These are phyloP conservation scores for Anas bahamensis DNA, from an alignment of 2,797 vertebrate species.

Conservation along the genomic window DNA sequence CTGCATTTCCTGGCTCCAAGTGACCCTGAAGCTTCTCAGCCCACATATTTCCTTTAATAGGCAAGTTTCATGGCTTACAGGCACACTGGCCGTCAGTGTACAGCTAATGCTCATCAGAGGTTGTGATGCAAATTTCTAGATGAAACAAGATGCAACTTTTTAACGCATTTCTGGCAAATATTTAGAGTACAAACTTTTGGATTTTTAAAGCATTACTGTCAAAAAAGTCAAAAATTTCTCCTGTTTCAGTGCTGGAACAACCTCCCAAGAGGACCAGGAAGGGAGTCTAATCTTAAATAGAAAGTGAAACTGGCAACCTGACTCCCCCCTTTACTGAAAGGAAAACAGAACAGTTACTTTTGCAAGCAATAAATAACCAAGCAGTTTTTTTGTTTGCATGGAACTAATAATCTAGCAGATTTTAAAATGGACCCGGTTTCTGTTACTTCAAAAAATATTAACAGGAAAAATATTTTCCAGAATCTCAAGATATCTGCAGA, in stretches of 20 bases:
- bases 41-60: neutral
- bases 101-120: slow-evolving; percentile 9
- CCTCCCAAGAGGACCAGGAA: neutral
- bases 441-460: neutral
- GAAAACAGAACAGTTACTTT: neutral
- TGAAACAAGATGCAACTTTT: neutral
- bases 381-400: neutral
- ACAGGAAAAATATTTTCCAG: neutral
- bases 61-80: neutral
- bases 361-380: neutral
- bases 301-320: slow-evolving; percentile 15
- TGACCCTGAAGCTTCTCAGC: slow-evolving; percentile 26
- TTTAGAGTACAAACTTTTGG: neutral
- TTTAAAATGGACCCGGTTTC: neutral
- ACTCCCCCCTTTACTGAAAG: neutral
- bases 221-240: neutral
- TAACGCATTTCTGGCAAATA: neutral
- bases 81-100: neutral
- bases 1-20: slow-evolving; percentile 10
- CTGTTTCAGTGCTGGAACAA: neutral
- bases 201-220: neutral
- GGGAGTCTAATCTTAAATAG: slow-evolving; percentile 17
- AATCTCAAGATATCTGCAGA: neutral
- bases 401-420: neutral
- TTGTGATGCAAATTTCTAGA: neutral